phyloP scores from a whole-genome alignment of 2,888 invertebrate species.

The Hermaeophaga mercurialis region DNA sequence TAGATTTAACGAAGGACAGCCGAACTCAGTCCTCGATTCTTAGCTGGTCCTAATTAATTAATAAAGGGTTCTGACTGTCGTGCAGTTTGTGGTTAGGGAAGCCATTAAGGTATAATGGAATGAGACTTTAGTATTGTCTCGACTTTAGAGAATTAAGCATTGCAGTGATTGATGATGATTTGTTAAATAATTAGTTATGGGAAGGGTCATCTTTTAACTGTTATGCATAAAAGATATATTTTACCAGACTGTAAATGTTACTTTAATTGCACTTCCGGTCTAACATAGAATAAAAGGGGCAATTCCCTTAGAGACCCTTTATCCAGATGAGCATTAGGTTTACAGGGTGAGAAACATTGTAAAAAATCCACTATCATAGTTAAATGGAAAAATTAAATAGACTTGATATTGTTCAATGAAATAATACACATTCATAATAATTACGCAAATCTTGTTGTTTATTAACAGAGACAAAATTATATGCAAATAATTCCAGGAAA shows the following conservation, averaged over 20 bases:
- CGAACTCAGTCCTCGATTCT: slow-evolving; percentile 24
- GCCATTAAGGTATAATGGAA: slow-evolving; percentile 32
- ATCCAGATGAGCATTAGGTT: too few relatives aligned
- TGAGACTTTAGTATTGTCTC: slow-evolving; percentile 27
- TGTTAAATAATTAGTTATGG: slow-evolving; percentile 19
- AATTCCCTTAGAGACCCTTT: too few relatives aligned
- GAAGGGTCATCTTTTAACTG: slow-evolving; percentile 16
- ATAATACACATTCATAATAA: too few relatives aligned
- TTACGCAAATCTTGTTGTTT: too few relatives aligned
- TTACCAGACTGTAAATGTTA: slow-evolving; percentile 7
- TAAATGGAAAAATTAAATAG: too few relatives aligned
- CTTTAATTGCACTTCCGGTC: slow-evolving; percentile 6
- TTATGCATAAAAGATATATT: neutral
- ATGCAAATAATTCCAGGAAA: too few relatives aligned
- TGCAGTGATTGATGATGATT: slow-evolving; percentile 28
- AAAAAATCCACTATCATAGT: too few relatives aligned
- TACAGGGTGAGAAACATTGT: too few relatives aligned
- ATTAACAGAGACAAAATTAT: too few relatives aligned
- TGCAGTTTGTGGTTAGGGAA: slow-evolving; percentile 26
- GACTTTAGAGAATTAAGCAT: slow-evolving; percentile 16
- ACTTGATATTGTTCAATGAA: too few relatives aligned
- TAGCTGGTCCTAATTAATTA: slow-evolving; percentile 32
- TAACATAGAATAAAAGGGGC: neutral
- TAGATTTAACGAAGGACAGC: slow-evolving; percentile 27
- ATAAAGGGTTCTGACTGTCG: slow-evolving; percentile 31